These are phyloP conservation scores for Eugnorisma glareosa DNA, from an alignment of 2,888 invertebrate species.

Conservation along the genomic window DNA sequence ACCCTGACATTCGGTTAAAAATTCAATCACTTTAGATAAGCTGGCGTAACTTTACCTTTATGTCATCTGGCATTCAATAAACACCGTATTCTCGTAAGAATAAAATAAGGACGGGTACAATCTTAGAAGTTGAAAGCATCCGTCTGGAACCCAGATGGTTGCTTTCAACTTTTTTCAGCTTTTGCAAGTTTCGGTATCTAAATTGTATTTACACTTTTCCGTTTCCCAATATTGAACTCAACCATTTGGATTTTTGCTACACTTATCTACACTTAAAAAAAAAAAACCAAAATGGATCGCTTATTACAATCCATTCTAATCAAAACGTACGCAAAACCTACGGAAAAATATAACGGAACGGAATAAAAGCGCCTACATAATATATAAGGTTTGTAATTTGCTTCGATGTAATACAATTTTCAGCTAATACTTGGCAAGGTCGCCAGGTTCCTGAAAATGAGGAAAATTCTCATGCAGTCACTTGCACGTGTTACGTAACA, in stretches of 20 bases:
- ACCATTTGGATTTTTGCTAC: background rate
- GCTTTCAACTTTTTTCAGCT: too few relatives aligned
- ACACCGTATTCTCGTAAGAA: background rate
- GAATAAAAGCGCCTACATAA: background rate
- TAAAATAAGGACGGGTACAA: background rate
- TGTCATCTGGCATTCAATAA: background rate
- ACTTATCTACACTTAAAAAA: background rate
- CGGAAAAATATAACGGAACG: too few relatives aligned
- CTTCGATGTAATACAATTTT: slow-evolving; percentile 11
- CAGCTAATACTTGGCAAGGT: slow-evolving; percentile 1
- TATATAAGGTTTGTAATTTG: background rate
- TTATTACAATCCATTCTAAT: background rate
- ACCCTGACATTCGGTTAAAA: slow-evolving; percentile 20
- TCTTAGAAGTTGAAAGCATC: background rate
- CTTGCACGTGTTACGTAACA: slow-evolving; percentile 16
- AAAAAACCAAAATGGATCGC: background rate
- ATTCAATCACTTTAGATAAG: slow-evolving; percentile 7
- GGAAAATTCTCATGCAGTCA: slow-evolving; percentile 8
- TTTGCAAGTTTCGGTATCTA: background rate
- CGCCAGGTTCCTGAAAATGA: slow-evolving; percentile 12
- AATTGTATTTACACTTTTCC: background rate
- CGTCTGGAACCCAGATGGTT: too few relatives aligned
- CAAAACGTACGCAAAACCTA: background rate
- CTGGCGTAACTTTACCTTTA: background rate
- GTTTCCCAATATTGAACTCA: background rate